Evolutionary conservation across 1,140 invertebrate genomes (phyloP), one percentile per base, ranked within the genome.

Genomic region (Pentalonia nigronervosa): DNA sequence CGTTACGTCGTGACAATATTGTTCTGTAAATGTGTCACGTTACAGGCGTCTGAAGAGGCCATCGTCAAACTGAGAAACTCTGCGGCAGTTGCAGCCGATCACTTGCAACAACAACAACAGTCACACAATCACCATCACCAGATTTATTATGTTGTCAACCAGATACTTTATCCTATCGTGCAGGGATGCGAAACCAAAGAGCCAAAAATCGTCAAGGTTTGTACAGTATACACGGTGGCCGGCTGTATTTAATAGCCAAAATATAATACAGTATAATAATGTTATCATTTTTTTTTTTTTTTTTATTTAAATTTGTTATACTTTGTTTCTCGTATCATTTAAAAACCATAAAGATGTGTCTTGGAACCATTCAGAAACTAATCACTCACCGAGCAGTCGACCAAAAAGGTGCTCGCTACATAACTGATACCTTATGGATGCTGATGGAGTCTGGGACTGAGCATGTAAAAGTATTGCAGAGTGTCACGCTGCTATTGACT

Each of bases 151-250:
- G 97, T 98, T 76, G 97, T 98, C n/a, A 98, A 98, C 95, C 97
- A 99, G 96, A 98, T 99, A 94, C 96, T 99, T 41, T 99, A 99
- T 96, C 99, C 99, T n/a, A 96, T 99, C 94, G 98, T 99, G 90
- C 97, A 99, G 96, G 99, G 98, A 95, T 99, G 99, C 96, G 99
- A 99, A 95, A 99, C 98, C 41, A 99, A 99, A 96, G 98, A 99
- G 96, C 96, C 98, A 45, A 99, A 99, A 96, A 97, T 99, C 94
- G 98, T 99, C 76, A 98, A 98, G 96, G 97, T 98, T 95, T 94
- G 94, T 88, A 47, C 14, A 67, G 25, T 47, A 17, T n/a, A 50
- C 36, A 56, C 17, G 21, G 45, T 88, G 17, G 7, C 17, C 45
- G 6, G 8, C 20, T 91, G 47, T 50, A 36, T 90, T 90, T 48